Evolutionary conservation across 2,888 invertebrate species (phyloP), one percentile per base, ranked within the genome.

Genomic region (Callimorpha dominula): DNA sequence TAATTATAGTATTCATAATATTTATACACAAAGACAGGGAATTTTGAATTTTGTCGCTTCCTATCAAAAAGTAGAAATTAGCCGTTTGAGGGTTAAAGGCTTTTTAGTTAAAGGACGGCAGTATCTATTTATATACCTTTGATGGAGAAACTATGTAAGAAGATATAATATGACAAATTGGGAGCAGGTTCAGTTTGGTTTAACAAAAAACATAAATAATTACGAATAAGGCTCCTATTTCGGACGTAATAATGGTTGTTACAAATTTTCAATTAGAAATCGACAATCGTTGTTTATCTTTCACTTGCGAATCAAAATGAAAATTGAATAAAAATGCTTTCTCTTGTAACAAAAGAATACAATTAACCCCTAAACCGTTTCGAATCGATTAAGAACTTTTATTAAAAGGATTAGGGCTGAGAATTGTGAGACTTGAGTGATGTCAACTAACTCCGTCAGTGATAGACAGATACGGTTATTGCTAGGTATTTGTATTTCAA

Each of bases 181-280:
- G 11, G 57, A 57, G 12, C 31, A 5, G 57, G 1, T 4, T 57
- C 5, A 20, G 20, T 31, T 31, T 31, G 14, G 6, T 31, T 5
- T 11, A 1, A 31, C 31, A 31, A 31, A 57, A 57, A 60, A 31
- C 6, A 66, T 78, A 66, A 68, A 66, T 70, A 66, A 52, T 64
- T 71, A 73, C 4, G 20, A 3, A 46, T 46, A 46, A 46, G 9
- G 20, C n/a, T 57, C 11, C 20, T 57, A 20, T 57, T 20, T 57
- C 60, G 60, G 60, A 60, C 60, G 60, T 60, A 60, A 60, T 31
- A 31, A 60, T 14, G 14, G 60, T 31, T 60, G 20, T 73, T 69
- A 43, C 68, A 50, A n/a, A 50, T 31, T 65, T 65, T 8, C 14
- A 65, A 65, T 49, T 65, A 50, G 14, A 65, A 65, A 65, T 54